Evolutionary conservation across 2,888 invertebrate species (phyloP).

Genomic region (Linnaemya tessellans): DNA sequence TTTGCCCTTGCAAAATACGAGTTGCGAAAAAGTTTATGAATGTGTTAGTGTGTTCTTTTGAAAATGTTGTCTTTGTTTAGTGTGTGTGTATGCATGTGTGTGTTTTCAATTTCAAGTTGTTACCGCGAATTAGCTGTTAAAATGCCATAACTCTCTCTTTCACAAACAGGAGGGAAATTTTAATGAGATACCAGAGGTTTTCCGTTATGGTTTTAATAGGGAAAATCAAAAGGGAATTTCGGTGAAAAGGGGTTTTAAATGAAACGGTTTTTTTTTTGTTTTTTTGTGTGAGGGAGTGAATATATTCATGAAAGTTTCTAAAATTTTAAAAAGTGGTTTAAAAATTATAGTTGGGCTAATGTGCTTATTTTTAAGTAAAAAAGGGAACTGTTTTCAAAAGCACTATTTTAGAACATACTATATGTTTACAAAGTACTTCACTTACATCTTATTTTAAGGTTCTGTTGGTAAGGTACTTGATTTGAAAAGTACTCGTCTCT

Average conservation of each 20-base stretch:
- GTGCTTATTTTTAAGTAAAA: too few relatives aligned
- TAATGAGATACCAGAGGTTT: constrained; percentile 12
- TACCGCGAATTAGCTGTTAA: constrained; percentile 56
- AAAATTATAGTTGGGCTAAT: too few relatives aligned
- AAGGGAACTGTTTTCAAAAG: too few relatives aligned
- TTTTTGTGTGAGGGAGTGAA: too few relatives aligned
- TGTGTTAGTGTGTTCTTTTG: not conserved
- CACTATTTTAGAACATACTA: too few relatives aligned
- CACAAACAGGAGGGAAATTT: constrained; percentile 10
- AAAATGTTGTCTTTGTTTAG: not conserved
- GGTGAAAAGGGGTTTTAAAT: not conserved
- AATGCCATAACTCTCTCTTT: constrained; percentile 50
- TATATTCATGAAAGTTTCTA: too few relatives aligned
- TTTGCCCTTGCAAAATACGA: constrained; percentile 62
- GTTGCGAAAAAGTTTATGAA: constrained; percentile 20
- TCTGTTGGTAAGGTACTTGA: too few relatives aligned
- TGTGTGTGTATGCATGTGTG: not conserved
- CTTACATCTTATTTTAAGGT: too few relatives aligned
- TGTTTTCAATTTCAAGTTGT: not conserved
- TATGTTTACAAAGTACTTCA: too few relatives aligned
- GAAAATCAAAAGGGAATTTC: not conserved
- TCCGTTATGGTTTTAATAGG: not conserved
- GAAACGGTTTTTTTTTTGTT: too few relatives aligned
- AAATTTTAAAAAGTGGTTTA: too few relatives aligned
- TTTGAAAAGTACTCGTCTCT: too few relatives aligned